A percentile compares a stretch with the other conserved stretches of the same genome.
Evolutionary conservation across 2,888 invertebrate genomes (phyloP).

Genomic region (Cancer borealis): DNA sequence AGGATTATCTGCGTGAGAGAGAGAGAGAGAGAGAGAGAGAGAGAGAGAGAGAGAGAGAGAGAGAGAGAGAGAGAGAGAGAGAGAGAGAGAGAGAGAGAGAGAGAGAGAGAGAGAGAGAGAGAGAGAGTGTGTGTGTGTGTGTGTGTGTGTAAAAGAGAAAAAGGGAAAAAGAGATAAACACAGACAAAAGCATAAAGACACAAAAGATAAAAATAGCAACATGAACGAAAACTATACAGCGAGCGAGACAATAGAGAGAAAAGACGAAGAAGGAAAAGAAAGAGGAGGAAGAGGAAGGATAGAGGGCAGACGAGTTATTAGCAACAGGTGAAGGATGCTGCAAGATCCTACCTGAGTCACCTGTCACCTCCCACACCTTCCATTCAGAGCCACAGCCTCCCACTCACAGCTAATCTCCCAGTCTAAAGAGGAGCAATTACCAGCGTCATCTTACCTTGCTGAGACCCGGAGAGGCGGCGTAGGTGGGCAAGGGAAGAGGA

Average conservation of each 20-base stretch:
- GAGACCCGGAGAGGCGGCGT: background rate
- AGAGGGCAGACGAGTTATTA: background rate
- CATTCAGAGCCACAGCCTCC: background rate
- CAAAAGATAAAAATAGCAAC: background rate
- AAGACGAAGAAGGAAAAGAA: slow-evolving; percentile 3
- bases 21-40: slow-evolving; percentile 28
- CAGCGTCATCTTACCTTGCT: background rate
- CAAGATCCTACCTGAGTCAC: background rate
- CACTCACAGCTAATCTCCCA: slow-evolving; percentile 7
- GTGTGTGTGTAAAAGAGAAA: too few relatives aligned
- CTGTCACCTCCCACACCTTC: slow-evolving; percentile 27
- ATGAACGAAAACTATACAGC: background rate
- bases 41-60: slow-evolving; percentile 48
- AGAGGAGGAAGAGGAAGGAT: background rate
- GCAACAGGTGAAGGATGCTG: slow-evolving; percentile 25
- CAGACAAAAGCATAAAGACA: background rate
- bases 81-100: background rate
- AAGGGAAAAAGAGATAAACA: too few relatives aligned
- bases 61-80: slow-evolving; percentile 7
- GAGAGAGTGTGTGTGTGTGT: background rate
- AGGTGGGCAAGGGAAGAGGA: background rate
- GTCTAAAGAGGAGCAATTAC: background rate
- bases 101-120: slow-evolving; percentile 4
- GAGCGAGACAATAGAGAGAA: background rate
- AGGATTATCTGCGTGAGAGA: background rate